Conservation (phyloP, 2,888 invertebrate species). For the Pristionchus exspectatus region DNA sequence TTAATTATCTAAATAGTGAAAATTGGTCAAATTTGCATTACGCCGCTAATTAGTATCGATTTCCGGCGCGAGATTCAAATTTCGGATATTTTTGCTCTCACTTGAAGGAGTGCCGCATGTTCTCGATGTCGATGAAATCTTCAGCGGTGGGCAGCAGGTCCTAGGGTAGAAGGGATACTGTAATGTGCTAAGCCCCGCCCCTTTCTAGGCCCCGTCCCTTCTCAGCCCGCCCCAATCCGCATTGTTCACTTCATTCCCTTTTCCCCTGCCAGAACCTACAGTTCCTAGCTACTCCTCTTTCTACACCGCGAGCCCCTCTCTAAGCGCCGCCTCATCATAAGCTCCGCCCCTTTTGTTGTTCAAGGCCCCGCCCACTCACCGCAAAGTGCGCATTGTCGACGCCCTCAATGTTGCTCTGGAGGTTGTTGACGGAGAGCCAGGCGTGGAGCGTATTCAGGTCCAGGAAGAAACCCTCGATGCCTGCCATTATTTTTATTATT, state of each 20-base stretch:
- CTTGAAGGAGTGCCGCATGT: constrained; percentile 6
- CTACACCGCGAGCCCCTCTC: too few species aligned
- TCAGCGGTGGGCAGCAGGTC: constrained; percentile 14
- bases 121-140: constrained; percentile 29
- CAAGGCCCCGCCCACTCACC: not conserved
- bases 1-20: not conserved
- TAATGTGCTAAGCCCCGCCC: not conserved
- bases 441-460: not conserved
- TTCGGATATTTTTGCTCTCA: not conserved
- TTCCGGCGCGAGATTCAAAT: not conserved
- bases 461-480: constrained; percentile 2
- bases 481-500: not conserved
- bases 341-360: too few species aligned
- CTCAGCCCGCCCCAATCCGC: not conserved
- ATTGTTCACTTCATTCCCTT: too few species aligned
- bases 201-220: not conserved
- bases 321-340: too few species aligned
- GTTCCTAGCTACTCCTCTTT: too few species aligned
- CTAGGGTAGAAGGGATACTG: not conserved
- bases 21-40: not conserved
- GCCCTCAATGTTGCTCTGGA: constrained; percentile 15
- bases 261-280: too few species aligned
- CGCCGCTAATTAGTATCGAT: not conserved
- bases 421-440: constrained; percentile 40
- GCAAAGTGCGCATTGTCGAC: not conserved